Conservation (phyloP, 2,888 invertebrate genomes). For the Agrochola litura region DNA sequence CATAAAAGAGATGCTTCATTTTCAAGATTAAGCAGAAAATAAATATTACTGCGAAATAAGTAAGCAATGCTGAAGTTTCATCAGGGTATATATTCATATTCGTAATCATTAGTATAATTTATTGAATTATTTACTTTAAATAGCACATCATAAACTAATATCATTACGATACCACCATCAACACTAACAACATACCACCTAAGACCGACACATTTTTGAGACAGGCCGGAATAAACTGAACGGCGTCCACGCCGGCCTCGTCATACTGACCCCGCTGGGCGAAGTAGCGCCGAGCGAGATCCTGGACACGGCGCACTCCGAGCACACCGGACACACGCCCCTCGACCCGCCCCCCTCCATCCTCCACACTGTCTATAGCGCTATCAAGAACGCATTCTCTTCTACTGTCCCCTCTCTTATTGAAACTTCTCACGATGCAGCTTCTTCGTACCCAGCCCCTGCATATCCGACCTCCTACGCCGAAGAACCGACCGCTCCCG, state of each 20-base stretch:
- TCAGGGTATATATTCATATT: neutral
- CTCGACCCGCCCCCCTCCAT: conserved; percentile 84
- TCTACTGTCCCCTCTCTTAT: conserved; percentile 57
- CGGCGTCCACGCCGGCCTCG: conserved; percentile 87
- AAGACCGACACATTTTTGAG: conserved; percentile 80
- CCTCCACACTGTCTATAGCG: conserved; percentile 84
- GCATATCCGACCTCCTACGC: conserved; percentile 35
- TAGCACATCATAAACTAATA: conserved; percentile 27
- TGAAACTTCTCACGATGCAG: conserved; percentile 25
- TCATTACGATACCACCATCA: conserved; percentile 16
- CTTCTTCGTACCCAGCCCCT: conserved; percentile 32
- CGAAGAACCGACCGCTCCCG: conserved; percentile 55
- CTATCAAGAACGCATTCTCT: conserved; percentile 82
- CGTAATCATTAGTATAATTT: neutral
- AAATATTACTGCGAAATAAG: neutral
- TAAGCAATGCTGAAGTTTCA: conserved; percentile 18
- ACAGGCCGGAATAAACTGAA: conserved; percentile 87
- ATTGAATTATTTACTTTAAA: conserved; percentile 20
- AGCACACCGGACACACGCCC: conserved; percentile 75
- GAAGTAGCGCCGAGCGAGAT: conserved; percentile 75
- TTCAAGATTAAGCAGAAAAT: neutral
- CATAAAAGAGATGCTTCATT: neutral
- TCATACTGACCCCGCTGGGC: conserved; percentile 85
- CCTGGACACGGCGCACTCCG: conserved; percentile 73
- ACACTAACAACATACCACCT: conserved; percentile 55